Evolutionary conservation across 2,888 invertebrate species (phyloP).

Genomic region (Branchipolynoe longqiensis): DNA sequence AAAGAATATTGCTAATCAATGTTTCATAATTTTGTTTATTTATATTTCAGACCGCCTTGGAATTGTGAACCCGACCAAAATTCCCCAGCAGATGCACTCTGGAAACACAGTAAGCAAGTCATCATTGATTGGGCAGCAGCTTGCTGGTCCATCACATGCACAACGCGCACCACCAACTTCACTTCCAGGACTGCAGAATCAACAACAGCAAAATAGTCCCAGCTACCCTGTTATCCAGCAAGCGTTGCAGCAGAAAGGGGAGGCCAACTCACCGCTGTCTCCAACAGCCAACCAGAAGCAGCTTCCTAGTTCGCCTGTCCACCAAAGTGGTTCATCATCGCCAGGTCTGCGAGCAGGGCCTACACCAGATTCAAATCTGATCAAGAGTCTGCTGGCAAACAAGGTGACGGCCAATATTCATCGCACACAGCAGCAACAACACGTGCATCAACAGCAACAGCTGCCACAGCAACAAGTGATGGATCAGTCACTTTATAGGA

Average conservation of each 20-base stretch:
- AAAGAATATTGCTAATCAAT: too few species aligned
- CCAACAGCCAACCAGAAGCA: conserved; percentile 15
- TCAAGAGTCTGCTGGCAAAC: conserved; percentile 95
- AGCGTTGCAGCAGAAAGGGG: conserved; percentile 66
- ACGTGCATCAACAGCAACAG: conserved; percentile 82
- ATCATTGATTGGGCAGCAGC: conserved; percentile 36
- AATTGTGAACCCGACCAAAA: too few species aligned
- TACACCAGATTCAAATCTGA: conserved; percentile 86
- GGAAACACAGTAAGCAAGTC: too few species aligned
- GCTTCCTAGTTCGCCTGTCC: conserved; percentile 15
- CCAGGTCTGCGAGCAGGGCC: conserved; percentile 36
- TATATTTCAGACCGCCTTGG: too few species aligned
- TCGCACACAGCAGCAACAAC: conserved; percentile 48
- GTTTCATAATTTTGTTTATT: too few species aligned
- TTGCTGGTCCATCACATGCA: conserved; percentile 10
- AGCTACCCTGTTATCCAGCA: conserved; percentile 71
- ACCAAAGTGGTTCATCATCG: not conserved
- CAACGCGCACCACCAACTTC: not conserved
- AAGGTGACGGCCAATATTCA: conserved; percentile 84
- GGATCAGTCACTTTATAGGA: conserved; percentile 63
- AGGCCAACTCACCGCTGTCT: conserved; percentile 14
- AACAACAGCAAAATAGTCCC: conserved; percentile 50
- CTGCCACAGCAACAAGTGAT: conserved; percentile 86
- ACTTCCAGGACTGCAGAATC: not conserved
- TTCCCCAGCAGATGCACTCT: too few species aligned